These are phyloP conservation scores for Hycleus phaleratus DNA, from an alignment of 1,140 invertebrate genomes.

Conservation along the genomic window DNA sequence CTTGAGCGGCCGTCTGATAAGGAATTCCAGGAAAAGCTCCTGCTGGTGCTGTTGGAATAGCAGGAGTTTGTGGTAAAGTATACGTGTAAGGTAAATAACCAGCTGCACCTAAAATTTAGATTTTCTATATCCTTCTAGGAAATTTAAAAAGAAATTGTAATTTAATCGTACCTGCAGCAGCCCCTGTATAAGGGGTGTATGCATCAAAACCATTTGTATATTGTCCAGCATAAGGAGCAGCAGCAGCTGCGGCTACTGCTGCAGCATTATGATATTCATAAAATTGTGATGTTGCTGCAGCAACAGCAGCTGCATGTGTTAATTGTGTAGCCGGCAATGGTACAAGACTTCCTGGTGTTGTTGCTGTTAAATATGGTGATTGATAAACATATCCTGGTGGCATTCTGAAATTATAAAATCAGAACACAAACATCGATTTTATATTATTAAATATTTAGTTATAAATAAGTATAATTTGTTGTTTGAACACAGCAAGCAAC, in stretches of 20 bases:
- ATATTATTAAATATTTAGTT: not conserved
- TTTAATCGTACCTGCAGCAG: constrained; percentile 43
- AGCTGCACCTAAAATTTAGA: constrained; percentile 43
- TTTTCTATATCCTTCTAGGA: not conserved
- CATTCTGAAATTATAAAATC: constrained; percentile 49
- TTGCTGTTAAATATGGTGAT: constrained; percentile 56
- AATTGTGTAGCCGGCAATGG: constrained; percentile 54
- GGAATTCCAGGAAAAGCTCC: constrained; percentile 54
- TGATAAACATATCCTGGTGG: constrained; percentile 70
- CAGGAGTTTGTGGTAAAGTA: constrained; percentile 51
- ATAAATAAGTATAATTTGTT: not conserved
- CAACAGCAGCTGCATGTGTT: constrained; percentile 63
- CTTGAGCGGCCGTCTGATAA: constrained; percentile 50
- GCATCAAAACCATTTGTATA: constrained; percentile 65
- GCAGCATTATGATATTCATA: constrained; percentile 62
- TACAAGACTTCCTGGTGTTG: constrained; percentile 52
- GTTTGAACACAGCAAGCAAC: constrained; percentile 30
- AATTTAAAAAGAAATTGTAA: not conserved
- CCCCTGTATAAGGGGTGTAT: constrained; percentile 57
- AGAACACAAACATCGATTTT: not conserved
- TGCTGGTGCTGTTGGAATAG: constrained; percentile 45
- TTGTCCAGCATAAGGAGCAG: constrained; percentile 59
- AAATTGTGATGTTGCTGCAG: constrained; percentile 62
- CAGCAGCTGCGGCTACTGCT: constrained; percentile 55
- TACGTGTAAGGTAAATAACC: constrained; percentile 65